A percentile compares a stretch with the other conserved stretches of the same genome.
phyloP scores from a whole-genome alignment of 2,113 vertebrate species.

The Jacana jacana region DNA sequence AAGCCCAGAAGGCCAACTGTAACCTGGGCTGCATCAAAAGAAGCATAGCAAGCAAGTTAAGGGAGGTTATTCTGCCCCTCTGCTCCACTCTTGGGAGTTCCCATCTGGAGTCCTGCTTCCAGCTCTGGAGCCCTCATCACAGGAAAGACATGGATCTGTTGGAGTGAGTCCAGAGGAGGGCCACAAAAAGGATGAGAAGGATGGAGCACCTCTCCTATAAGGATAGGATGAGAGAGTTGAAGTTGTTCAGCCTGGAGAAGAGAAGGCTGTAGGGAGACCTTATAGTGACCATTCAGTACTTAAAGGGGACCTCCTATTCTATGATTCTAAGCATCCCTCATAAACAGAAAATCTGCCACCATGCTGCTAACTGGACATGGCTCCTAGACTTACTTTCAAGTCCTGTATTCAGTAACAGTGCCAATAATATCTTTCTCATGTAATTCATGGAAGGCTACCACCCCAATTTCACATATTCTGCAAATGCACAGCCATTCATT shows the following conservation, averaged over 20 bases:
- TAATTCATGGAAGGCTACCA: not conserved
- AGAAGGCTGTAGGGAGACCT: not conserved
- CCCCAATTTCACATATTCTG: not conserved
- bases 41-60: not conserved
- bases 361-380: not conserved
- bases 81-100: not conserved
- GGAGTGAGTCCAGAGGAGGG: not conserved
- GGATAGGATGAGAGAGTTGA: not conserved
- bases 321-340: not conserved
- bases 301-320: not conserved
- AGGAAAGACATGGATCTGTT: not conserved
- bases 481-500: not conserved
- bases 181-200: not conserved
- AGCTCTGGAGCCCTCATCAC: not conserved
- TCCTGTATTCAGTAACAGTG: not conserved
- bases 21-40: not conserved
- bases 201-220: not conserved
- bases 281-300: not conserved
- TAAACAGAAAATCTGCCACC: not conserved
- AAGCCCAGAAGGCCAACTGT: not conserved
- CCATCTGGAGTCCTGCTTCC: not conserved
- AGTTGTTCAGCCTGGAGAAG: not conserved
- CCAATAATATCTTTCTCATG: not conserved
- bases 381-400: not conserved
- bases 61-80: not conserved